A percentile compares a stretch with the other conserved stretches of the same genome.
Conservation (phyloP, 2,113 vertebrate genomes). For the Phaethornis superciliosus region DNA sequence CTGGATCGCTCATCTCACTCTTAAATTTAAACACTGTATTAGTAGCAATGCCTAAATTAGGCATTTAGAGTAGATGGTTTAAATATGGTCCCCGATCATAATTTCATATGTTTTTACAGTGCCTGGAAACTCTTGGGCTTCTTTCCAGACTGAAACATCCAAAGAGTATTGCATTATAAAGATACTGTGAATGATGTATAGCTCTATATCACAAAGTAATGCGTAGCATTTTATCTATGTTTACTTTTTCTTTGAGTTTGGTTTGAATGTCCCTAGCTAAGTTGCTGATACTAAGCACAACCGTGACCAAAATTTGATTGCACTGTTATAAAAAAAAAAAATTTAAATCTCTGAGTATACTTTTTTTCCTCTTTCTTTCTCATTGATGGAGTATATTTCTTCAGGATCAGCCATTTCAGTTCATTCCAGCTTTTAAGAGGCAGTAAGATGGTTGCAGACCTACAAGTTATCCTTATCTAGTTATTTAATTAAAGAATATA, state of each 20-base stretch:
- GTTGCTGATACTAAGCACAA: not conserved
- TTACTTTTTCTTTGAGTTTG: slow-evolving; percentile 11
- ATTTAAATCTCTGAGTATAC: not conserved
- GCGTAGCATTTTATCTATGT: not conserved
- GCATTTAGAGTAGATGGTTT: slow-evolving; percentile 42
- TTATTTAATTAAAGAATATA: not conserved
- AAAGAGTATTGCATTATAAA: slow-evolving; percentile 43
- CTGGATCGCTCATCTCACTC: slow-evolving; percentile 19
- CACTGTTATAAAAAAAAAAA: not conserved
- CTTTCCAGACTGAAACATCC: slow-evolving; percentile 36
- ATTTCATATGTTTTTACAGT: slow-evolving; percentile 29
- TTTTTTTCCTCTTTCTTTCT: not conserved
- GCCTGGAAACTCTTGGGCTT: slow-evolving; percentile 54
- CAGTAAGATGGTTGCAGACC: not conserved
- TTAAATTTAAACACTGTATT: slow-evolving; percentile 37
- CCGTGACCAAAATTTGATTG: not conserved
- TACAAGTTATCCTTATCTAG: not conserved
- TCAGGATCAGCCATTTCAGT: not conserved
- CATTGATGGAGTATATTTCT: not conserved
- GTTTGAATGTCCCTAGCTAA: not conserved
- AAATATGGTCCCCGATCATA: not conserved
- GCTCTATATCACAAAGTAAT: not conserved
- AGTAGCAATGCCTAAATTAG: slow-evolving; percentile 43
- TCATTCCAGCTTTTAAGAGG: not conserved
- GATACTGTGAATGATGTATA: slow-evolving; percentile 20